Conservation (phyloP, 2,113 vertebrate species). For the Meleagris gallopavo region DNA sequence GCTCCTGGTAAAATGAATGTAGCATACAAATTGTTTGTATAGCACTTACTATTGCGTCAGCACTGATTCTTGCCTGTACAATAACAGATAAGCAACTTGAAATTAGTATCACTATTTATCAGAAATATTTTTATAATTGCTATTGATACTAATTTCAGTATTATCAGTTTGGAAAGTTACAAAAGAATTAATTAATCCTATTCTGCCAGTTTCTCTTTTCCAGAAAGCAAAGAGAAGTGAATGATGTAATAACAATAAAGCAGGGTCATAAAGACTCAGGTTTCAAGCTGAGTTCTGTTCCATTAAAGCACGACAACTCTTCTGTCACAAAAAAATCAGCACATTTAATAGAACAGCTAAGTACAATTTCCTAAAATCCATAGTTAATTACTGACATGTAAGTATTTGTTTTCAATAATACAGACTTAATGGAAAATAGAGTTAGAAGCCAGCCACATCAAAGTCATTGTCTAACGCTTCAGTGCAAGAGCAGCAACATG, state of each 20-base stretch:
- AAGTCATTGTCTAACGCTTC: background rate
- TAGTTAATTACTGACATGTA: constrained; percentile 30
- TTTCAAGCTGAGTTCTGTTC: constrained; percentile 50
- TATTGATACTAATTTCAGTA: constrained; percentile 66
- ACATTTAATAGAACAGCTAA: constrained; percentile 33
- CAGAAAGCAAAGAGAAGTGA: constrained; percentile 33
- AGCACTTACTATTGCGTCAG: background rate
- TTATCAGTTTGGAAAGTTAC: constrained; percentile 54
- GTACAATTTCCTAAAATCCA: constrained; percentile 7
- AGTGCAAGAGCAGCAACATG: background rate
- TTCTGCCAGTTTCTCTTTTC: constrained; percentile 47
- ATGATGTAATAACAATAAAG: constrained; percentile 55
- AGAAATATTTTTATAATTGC: constrained; percentile 38
- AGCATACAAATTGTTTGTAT: background rate
- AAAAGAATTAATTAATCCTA: constrained; percentile 31
- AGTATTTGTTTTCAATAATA: constrained; percentile 47
- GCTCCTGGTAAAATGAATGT: background rate
- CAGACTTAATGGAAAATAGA: background rate
- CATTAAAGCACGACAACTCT: constrained; percentile 30
- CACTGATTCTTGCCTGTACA: background rate
- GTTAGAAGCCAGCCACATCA: background rate
- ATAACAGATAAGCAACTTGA: constrained; percentile 6
- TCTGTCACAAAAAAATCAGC: constrained; percentile 52
- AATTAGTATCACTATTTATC: constrained; percentile 19
- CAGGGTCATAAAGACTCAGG: constrained; percentile 49